Evolutionary conservation across 1,140 invertebrate genomes (phyloP), one percentile per base, ranked within the genome.

Genomic region (Pseudoatta argentina): DNA sequence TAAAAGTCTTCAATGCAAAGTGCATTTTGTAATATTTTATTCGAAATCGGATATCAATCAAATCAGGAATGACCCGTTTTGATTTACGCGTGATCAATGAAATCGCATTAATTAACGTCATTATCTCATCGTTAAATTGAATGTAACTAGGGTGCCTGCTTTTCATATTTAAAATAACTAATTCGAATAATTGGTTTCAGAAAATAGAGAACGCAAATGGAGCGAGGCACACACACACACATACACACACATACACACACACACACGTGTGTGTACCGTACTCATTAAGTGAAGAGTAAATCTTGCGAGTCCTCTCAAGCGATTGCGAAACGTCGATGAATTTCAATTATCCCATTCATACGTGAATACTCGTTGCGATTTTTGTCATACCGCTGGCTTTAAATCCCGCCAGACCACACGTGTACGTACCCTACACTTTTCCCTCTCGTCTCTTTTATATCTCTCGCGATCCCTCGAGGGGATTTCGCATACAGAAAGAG

Each of bases 281-380:
- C 30, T 51, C 59, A 24, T 53, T 30, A 44, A 39, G 12, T n/a
- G 44, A 53, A 66, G 53, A 71, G 24, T 63, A 30, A 76, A 86
- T 53, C 66, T 67, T 51, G 18, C 72, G 53, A 63, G 63, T 72
- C 55, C 53, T 61, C 30, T 51, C 14, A 3, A n/a, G 27, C 39
- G 16, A 61, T 73, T 57, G 39, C 59, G 61, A 67, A 63, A 63
- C 21, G n/a, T 14, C 81, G 59, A 86, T 91, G 86, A 91, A 91
- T 88, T 77, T 72, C 90, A 83, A 81, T 91, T 89, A 91, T 51
- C 59, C 14, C 63, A 24, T 83, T 86, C 21, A 34, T 39, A 14
- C 48, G 39, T 51, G 51, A 34, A 59, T 86, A 30, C 72, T 81
- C 30, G 64, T 66, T 61, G 24, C 39, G n/a, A 83, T 75, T 67